These are phyloP conservation scores for Melangyna quadrimaculata DNA, from an alignment of 2,888 invertebrate species.

Conservation along the genomic window DNA sequence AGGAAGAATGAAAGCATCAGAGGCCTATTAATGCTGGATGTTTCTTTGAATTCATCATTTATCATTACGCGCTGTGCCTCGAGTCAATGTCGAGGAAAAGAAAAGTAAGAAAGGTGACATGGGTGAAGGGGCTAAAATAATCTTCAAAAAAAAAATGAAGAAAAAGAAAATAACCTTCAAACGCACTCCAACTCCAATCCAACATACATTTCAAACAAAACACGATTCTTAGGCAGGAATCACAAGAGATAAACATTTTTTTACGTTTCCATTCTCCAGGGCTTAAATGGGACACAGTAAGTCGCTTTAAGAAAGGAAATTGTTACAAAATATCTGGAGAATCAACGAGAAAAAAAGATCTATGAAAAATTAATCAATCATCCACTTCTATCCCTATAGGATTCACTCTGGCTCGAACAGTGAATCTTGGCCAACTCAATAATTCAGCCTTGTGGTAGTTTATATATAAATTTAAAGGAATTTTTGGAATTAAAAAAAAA, in stretches of 20 bases:
- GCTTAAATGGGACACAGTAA: slow-evolving; percentile 45
- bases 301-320: slow-evolving; percentile 42
- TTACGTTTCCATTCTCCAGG: slow-evolving; percentile 19
- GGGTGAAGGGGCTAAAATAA: slow-evolving; percentile 42
- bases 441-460: slow-evolving; percentile 40
- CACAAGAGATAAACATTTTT: slow-evolving; percentile 25
- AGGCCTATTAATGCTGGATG: not conserved
- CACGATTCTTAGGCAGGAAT: slow-evolving; percentile 19
- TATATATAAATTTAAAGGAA: not conserved
- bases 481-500: no score
- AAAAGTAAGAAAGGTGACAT: not conserved
- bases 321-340: slow-evolving; percentile 28
- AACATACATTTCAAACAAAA: slow-evolving; percentile 11
- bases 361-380: slow-evolving; percentile 60
- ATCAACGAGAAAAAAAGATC: slow-evolving; percentile 2
- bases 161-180: not conserved
- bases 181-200: slow-evolving; percentile 27
- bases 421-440: slow-evolving; percentile 16
- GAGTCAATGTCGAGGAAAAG: slow-evolving; percentile 15
- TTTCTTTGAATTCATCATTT: slow-evolving; percentile 53
- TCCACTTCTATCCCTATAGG: slow-evolving; percentile 30
- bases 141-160: not conserved
- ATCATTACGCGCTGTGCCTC: slow-evolving; percentile 31
- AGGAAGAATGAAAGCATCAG: not conserved
- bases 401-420: not conserved